These are phyloP conservation scores for Malurus splendens DNA, from an alignment of 2,797 vertebrate genomes.

Conservation along the genomic window DNA sequence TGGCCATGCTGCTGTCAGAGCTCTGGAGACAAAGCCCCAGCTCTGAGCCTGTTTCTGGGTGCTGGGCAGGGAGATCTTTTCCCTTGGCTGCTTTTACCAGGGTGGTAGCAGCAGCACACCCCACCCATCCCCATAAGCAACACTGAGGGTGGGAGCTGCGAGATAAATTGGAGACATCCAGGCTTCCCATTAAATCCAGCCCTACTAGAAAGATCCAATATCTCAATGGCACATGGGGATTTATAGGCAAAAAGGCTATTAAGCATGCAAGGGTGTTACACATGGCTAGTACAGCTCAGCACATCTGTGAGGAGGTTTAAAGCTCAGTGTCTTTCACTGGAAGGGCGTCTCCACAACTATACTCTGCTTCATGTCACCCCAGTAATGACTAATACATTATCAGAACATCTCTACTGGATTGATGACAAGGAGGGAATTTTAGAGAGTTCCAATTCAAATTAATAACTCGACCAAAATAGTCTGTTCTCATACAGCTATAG, in stretches of 20 bases:
- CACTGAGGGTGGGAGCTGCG: accelerated
- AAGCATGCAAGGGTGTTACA: neutral
- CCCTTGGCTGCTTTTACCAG: neutral
- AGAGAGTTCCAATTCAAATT: slow-evolving; percentile 14
- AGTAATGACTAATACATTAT: neutral
- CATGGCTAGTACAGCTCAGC: neutral
- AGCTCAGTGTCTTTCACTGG: neutral
- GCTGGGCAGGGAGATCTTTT: slow-evolving; percentile 19
- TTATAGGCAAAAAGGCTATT: neutral
- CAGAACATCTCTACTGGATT: neutral
- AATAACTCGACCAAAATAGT: neutral
- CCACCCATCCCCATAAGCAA: neutral
- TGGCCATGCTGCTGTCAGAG: slow-evolving; percentile 39
- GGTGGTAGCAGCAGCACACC: neutral
- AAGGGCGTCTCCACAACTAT: neutral
- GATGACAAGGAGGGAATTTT: slow-evolving; percentile 5
- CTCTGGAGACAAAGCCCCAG: slow-evolving; percentile 51
- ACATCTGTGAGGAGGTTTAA: slow-evolving; percentile 10
- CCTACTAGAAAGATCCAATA: neutral
- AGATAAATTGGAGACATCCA: neutral
- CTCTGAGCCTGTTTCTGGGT: neutral
- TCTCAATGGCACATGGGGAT: neutral
- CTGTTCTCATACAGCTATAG: neutral
- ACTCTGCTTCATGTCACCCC: neutral
- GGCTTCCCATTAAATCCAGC: neutral